Percentiles rank a stretch among this genome's conserved stretches.
phyloP scores from a whole-genome alignment of 2,888 invertebrate species.

The Chrysodeixis includens region DNA sequence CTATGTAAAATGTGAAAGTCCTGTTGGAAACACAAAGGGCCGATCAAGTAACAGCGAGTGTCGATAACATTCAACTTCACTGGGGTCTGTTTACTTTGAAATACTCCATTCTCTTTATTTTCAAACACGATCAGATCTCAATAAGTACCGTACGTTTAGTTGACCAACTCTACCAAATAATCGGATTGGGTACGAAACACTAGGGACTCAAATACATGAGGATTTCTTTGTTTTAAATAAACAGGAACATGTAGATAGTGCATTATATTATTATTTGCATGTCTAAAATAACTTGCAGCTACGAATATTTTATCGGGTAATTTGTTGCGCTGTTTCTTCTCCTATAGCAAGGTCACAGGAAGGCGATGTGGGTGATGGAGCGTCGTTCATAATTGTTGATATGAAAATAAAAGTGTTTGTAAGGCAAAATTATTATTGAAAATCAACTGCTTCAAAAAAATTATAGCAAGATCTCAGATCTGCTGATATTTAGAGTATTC shows the following conservation, averaged over 20 bases:
- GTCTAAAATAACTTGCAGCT: no score
- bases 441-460: no score
- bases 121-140: constrained; percentile 60
- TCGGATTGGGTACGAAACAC: constrained; percentile 58
- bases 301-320: no score
- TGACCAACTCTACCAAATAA: constrained; percentile 66
- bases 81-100: constrained; percentile 40
- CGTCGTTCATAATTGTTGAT: no score
- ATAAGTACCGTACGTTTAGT: constrained; percentile 60
- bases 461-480: no score
- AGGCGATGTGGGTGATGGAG: no score
- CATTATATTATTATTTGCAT: neutral
- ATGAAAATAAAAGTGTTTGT: no score
- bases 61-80: constrained; percentile 35
- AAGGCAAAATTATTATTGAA: no score
- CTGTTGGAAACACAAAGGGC: constrained; percentile 32
- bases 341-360: no score
- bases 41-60: constrained; percentile 27
- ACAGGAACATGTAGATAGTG: constrained; percentile 38
- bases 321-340: no score
- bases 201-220: constrained; percentile 29
- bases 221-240: constrained; percentile 25
- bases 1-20: constrained; percentile 24
- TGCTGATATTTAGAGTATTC: no score
- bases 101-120: constrained; percentile 54